Percentiles rank a stretch among this genome's conserved stretches.
These are phyloP conservation scores for Agrotis puta DNA, from an alignment of 2,888 invertebrate genomes.

Conservation along the genomic window DNA sequence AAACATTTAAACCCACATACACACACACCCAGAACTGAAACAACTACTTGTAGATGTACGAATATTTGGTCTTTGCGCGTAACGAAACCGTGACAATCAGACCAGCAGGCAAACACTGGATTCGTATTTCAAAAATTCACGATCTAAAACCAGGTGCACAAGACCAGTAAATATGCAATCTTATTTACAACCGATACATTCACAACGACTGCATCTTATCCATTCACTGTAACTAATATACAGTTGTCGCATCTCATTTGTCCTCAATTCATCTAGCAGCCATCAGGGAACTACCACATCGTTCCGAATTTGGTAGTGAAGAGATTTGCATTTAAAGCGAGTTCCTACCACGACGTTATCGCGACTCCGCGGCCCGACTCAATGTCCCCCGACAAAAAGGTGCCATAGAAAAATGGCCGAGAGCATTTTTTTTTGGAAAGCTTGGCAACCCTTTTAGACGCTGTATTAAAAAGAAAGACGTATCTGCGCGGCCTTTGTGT, in stretches of 20 bases:
- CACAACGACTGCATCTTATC: constrained; percentile 8
- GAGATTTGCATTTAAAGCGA: constrained; percentile 81
- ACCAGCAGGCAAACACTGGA: too few species aligned
- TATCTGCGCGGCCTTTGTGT: constrained; percentile 73
- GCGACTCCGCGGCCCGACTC: constrained; percentile 63
- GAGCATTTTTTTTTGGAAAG: constrained; percentile 73
- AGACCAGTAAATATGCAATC: constrained; percentile 4
- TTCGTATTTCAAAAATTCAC: too few species aligned
- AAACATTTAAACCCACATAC: too few species aligned
- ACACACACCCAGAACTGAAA: too few species aligned
- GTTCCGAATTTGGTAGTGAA: constrained; percentile 70
- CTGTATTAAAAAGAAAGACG: constrained; percentile 79
- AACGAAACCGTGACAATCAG: too few species aligned
- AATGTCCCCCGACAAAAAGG: constrained; percentile 74
- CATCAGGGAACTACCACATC: constrained; percentile 47
- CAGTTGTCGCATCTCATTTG: constrained; percentile 48
- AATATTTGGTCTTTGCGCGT: too few species aligned
- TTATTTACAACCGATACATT: constrained; percentile 28
- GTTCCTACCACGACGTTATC: constrained; percentile 76
- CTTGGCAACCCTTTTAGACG: constrained; percentile 76
- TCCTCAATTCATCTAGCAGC: constrained; percentile 50
- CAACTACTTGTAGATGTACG: too few species aligned
- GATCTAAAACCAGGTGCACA: background rate
- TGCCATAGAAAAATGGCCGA: constrained; percentile 71
- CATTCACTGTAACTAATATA: constrained; percentile 41